Percentiles rank a stretch among this genome's conserved stretches.
These are phyloP conservation scores for Microtus agrestis DNA, from an alignment of 2,797 vertebrate species.

Conservation along the genomic window DNA sequence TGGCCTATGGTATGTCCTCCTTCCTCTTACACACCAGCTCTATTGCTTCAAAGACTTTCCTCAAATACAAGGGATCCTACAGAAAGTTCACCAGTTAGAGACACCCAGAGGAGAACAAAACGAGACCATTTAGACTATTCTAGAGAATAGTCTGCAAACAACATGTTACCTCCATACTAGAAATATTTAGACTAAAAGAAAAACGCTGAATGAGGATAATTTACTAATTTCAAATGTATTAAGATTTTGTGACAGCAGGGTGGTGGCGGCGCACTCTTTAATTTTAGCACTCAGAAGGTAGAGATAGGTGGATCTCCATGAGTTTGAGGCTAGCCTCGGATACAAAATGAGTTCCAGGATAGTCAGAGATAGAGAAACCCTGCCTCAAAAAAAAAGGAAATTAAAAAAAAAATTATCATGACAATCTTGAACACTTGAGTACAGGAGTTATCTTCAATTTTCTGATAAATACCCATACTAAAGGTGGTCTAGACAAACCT, in stretches of 20 bases:
- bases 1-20: too few relatives aligned
- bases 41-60: conserved; percentile 52
- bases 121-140: background rate
- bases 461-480: background rate
- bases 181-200: conserved; percentile 26
- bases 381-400: background rate
- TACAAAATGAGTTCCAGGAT: background rate
- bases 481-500: background rate
- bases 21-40: conserved; percentile 43
- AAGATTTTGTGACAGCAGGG: background rate
- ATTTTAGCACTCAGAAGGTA: background rate
- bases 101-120: background rate
- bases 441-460: background rate
- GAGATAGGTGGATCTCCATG: background rate
- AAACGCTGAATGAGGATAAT: conserved; percentile 10
- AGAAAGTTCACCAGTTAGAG: conserved; percentile 20
- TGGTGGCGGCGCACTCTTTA: background rate
- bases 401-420: background rate
- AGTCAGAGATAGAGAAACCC: background rate
- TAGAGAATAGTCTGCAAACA: background rate
- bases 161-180: background rate
- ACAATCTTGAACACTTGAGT: background rate
- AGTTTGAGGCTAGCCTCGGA: background rate
- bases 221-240: background rate
- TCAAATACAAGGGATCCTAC: conserved; percentile 44